Base-by-base conservation (phyloP, 2,888 invertebrate species). In the Eledona agricola region DNA sequence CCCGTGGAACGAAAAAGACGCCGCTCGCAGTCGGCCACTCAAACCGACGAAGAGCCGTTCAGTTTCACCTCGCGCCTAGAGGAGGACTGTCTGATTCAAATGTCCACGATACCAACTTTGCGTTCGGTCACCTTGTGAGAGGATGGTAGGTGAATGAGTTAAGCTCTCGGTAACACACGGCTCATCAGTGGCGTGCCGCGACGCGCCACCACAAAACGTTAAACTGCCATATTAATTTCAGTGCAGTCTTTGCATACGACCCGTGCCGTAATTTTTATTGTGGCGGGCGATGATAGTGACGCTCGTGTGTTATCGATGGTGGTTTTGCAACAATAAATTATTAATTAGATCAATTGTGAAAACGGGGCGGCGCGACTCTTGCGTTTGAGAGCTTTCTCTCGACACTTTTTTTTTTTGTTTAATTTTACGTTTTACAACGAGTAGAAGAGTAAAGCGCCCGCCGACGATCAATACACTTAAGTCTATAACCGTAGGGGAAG, bases 1-100 rank as follows among this genome's bases (percentile, higher is more conserved):
- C 47, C 38, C 7, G 77, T 76, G 52, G 81, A 81, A 73, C 82
- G 83, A 65, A 84, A 83, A 75, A 80, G 83, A 46, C 80, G 83
- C 4, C 83, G 83, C 75, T 79, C 79, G 4, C 49, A 58, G 31
- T 61, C 60, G 16, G 49, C 37, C 11, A 37, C 53, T 5, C 28
- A 28, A 10, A 16, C 28, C 11, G 45, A 47, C 19, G 63, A 64
- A 16, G 63, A 65, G 57, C 58, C 61, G 32, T 74, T 81, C 78
- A 81, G 76, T 75, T 79, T 72, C 76, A 81, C 78, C 73, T 79
- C 72, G n/a, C 70, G 71, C 19, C 55, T 74, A 15, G 69, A 73
- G 51, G 71, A 74, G 57, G 73, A 74, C 59, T 73, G 71, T 57
- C 63, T 74, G 13, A 69, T 72, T 56, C 71, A 73, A 43, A 68